phyloP scores from a whole-genome alignment of 2,797 vertebrate species.

The Hydrolagus colliei region DNA sequence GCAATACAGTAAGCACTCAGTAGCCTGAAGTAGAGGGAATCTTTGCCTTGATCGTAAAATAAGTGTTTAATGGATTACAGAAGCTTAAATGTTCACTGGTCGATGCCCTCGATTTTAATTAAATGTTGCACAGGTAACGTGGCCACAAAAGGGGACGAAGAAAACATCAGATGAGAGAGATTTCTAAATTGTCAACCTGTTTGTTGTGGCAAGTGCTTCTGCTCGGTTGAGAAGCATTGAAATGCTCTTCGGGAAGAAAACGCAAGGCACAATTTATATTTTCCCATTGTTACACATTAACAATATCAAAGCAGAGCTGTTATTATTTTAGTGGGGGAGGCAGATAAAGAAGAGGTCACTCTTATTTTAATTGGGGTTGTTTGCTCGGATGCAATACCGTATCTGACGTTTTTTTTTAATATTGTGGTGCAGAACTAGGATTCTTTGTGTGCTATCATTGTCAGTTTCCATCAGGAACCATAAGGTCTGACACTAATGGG shows the following conservation, averaged over 20 bases:
- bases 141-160: constrained; percentile 17
- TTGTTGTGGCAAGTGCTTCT: background rate
- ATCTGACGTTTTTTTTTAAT: background rate
- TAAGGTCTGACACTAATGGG: constrained; percentile 26
- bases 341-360: constrained; percentile 23
- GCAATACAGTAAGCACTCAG: constrained; percentile 16
- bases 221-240: background rate
- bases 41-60: constrained; percentile 33
- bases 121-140: constrained; percentile 24
- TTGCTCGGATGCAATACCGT: constrained; percentile 25
- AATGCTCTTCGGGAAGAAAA: background rate
- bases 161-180: constrained; percentile 23
- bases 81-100: constrained; percentile 28
- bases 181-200: constrained; percentile 3
- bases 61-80: constrained; percentile 32
- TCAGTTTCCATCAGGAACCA: constrained; percentile 17
- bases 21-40: constrained; percentile 36
- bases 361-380: constrained; percentile 27
- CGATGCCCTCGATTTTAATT: constrained; percentile 32
- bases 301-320: constrained; percentile 1
- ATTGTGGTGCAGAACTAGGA: background rate
- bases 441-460: constrained; percentile 17
- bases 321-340: constrained; percentile 31
- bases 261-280: constrained; percentile 8
- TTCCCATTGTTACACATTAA: background rate